Percentiles rank a stretch among this genome's conserved stretches.
phyloP scores from a whole-genome alignment of 1,140 invertebrate species.

The Dendrolimus kikuchii region DNA sequence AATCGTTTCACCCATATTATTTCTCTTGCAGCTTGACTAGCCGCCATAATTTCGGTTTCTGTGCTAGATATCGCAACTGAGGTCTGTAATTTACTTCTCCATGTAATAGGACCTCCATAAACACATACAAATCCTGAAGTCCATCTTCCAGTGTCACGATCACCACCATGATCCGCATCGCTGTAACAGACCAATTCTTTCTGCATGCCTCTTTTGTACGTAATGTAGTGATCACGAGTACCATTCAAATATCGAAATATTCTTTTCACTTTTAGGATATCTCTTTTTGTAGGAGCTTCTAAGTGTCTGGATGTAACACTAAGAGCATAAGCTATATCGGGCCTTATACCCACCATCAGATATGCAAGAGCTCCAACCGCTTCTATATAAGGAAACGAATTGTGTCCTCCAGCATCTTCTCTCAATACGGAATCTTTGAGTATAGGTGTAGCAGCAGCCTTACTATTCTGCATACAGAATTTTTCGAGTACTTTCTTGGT shows the following conservation, averaged over 20 bases:
- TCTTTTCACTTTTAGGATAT: conserved; percentile 31
- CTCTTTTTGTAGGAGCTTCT: too few relatives aligned
- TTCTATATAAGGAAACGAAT: conserved; percentile 37
- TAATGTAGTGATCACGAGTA: too few relatives aligned
- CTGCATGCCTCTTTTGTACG: too few relatives aligned
- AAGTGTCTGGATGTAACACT: too few relatives aligned
- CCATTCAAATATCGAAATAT: conserved; percentile 1
- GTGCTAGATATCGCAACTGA: conserved; percentile 40
- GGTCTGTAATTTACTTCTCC: conserved; percentile 37
- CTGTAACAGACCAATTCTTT: conserved; percentile 27
- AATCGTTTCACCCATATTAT: conserved; percentile 38
- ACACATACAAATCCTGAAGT: conserved; percentile 31
- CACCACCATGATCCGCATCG: conserved; percentile 46
- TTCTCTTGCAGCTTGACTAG: conserved; percentile 47
- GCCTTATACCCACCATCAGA: conserved; percentile 14
- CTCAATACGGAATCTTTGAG: not conserved
- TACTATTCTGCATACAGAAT: conserved; percentile 7
- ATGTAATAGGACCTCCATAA: conserved; percentile 38
- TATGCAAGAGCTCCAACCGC: conserved; percentile 48
- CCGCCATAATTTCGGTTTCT: conserved; percentile 62
- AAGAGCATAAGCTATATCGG: too few relatives aligned
- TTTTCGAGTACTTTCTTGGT: conserved; percentile 8
- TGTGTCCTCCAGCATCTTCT: not conserved
- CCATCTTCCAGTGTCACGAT: conserved; percentile 34
- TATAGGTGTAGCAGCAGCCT: conserved; percentile 4